These are phyloP conservation scores for Drosophila tanythrix DNA, from an alignment of 2,888 invertebrate genomes.

Conservation along the genomic window DNA sequence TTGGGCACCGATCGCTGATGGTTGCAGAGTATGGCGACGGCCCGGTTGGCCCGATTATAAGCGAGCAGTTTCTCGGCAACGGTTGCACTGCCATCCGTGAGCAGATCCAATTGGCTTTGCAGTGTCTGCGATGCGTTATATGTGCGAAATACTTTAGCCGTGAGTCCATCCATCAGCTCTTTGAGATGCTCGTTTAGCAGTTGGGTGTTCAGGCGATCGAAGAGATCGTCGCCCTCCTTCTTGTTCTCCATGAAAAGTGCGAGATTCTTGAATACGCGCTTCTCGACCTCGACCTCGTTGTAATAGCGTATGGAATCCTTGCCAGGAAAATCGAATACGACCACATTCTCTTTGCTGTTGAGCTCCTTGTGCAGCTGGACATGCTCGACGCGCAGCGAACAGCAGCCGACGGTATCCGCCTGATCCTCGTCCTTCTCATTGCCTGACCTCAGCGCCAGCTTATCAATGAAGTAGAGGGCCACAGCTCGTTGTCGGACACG, in stretches of 20 bases:
- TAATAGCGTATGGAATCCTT: slow-evolving; percentile 94
- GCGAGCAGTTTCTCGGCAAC: slow-evolving; percentile 95
- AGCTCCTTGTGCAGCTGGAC: slow-evolving; percentile 94
- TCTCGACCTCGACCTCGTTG: slow-evolving; percentile 98
- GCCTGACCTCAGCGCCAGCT: slow-evolving; percentile 97
- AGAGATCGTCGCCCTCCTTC: slow-evolving; percentile 96
- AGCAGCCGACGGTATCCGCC: slow-evolving; percentile 99
- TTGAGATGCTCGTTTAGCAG: slow-evolving; percentile 99
- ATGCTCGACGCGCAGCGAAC: slow-evolving; percentile 98
- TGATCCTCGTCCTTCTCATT: slow-evolving; percentile 99
- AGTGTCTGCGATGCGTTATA: slow-evolving; percentile 99
- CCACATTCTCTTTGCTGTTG: slow-evolving; percentile 95
- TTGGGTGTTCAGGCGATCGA: slow-evolving; percentile 97
- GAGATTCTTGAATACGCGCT: slow-evolving; percentile 98
- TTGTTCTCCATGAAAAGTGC: slow-evolving; percentile 99
- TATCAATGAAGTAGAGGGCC: slow-evolving; percentile 99
- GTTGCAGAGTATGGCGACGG: slow-evolving; percentile 99
- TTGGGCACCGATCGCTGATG: slow-evolving; percentile 99
- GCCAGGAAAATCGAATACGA: slow-evolving; percentile 99
- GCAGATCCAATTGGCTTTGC: slow-evolving; percentile 96
- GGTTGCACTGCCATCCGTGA: slow-evolving; percentile 93
- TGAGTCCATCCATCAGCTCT: slow-evolving; percentile 98
- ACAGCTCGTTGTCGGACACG: slow-evolving; percentile 97
- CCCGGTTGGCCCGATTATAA: slow-evolving; percentile 99
- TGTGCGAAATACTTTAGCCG: slow-evolving; percentile 99